Base-by-base conservation (phyloP, 2,888 invertebrate species). In the Calameuta pallipes region DNA sequence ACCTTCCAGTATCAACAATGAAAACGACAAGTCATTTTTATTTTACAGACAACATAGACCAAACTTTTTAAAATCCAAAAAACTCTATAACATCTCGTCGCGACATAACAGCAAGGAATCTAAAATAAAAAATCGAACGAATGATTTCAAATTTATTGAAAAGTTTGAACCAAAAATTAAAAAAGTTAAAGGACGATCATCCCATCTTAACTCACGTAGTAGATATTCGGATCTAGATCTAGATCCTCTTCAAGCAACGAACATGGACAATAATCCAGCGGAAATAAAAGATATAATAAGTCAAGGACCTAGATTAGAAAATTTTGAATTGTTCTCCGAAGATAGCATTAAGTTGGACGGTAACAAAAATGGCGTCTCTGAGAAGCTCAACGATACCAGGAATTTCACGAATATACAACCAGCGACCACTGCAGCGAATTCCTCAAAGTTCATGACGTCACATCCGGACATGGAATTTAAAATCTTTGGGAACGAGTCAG, bases 1-100 rank as follows among this genome's bases (percentile, higher is more conserved):
- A 71, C 12, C 33, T 71, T 71, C 13, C 31, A 31, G 34, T 31
- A 74, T 9, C 4, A 36, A n/a, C 36, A 76, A 76, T 9, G 37
- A 74, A 74, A 69, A 41, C 23, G 77, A 82, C 37, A 79, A 82
- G 56, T 79, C 56, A 68, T 80, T 80, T 56, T 75, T 82, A 37
- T 79, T 82, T 33, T 74, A 76, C 15, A 76, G 75, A 23, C 73
- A 73, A 30, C n/a, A 37, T 12, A 76, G 71, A 15, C 33, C 74
- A 35, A 74, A 23, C 11, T 6, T 33, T 31, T 34, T 33, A 34
- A 71, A 30, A 71, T 30, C 31, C 30, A 9, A 34, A 34, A 71
- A 33, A 0, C 3, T 33, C 30, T 6, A 71, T 31, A 34, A 71
- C 23, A 71, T 71, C 1, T 34, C 71, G 3, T 34, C 23, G 6